Percentiles rank a stretch among this genome's conserved stretches.
These are phyloP conservation scores for Acronicta psi DNA, from an alignment of 2,888 invertebrate species.

Conservation along the genomic window DNA sequence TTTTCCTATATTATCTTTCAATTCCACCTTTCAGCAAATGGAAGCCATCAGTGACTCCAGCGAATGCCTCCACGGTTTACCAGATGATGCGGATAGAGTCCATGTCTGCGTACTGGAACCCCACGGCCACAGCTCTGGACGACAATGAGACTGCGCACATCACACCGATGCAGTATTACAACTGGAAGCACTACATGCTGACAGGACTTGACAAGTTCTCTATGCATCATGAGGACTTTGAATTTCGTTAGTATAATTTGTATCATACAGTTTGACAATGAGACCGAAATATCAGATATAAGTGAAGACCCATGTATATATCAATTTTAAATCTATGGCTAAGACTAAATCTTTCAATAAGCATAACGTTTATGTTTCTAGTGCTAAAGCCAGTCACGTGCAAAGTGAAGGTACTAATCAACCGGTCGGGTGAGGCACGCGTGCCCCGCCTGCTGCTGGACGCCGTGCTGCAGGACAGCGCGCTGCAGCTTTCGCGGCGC, in stretches of 20 bases:
- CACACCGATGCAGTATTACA: conserved; percentile 89
- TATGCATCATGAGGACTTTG: conserved; percentile 93
- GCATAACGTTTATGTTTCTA: conserved; percentile 74
- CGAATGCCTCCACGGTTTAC: conserved; percentile 90
- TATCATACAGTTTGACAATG: too few relatives aligned
- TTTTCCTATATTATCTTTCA: too few relatives aligned
- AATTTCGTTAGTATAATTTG: conserved; percentile 93
- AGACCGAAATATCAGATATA: too few relatives aligned
- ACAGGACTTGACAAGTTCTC: conserved; percentile 93
- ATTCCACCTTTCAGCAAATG: conserved; percentile 90
- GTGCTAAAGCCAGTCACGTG: conserved; percentile 94
- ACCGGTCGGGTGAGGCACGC: conserved; percentile 90
- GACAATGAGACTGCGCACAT: conserved; percentile 86
- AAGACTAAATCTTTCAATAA: too few relatives aligned
- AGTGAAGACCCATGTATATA: too few relatives aligned
- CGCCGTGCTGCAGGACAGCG: conserved; percentile 92
- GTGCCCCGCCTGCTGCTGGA: conserved; percentile 91
- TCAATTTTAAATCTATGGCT: too few relatives aligned
- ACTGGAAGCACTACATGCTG: conserved; percentile 94
- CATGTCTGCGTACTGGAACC: conserved; percentile 94
- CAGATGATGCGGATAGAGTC: conserved; percentile 94
- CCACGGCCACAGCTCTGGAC: conserved; percentile 87
- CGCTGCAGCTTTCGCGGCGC: conserved; percentile 91
- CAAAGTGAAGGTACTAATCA: conserved; percentile 93
- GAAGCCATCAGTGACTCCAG: conserved; percentile 91